A percentile compares a stretch with the other conserved stretches of the same genome.
Conservation (phyloP, 2,888 invertebrate species). For the Lithophane ornitopus region DNA sequence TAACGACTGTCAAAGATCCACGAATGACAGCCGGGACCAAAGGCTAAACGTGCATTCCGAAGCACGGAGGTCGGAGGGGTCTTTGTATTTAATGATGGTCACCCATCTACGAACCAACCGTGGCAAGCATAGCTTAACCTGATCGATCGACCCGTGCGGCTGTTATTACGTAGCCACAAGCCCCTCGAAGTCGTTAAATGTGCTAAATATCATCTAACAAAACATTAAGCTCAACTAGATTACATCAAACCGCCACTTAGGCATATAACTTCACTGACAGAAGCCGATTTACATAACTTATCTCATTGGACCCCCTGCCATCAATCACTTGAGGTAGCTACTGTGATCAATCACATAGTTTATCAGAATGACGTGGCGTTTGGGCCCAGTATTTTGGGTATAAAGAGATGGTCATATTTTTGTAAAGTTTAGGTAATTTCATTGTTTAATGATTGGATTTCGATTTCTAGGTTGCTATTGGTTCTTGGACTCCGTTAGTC, state of each 20-base stretch:
- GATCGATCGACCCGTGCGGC: no score
- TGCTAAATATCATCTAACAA: neutral
- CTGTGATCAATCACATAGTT: conserved; percentile 37
- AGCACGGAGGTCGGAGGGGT: no score
- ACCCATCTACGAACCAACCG: no score
- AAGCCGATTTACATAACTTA: conserved; percentile 53
- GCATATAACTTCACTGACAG: conserved; percentile 14
- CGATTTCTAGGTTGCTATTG: no score
- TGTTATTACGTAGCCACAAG: no score
- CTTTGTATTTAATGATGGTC: no score
- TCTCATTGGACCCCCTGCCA: conserved; percentile 35
- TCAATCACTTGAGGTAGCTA: conserved; percentile 40
- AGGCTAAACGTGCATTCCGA: no score
- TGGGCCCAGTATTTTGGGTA: conserved; percentile 5
- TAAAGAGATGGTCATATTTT: neutral
- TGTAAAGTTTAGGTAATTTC: neutral
- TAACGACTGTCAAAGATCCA: no score
- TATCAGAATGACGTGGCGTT: conserved; percentile 41
- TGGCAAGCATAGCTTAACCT: no score
- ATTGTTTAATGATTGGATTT: no score
- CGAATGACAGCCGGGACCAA: no score
- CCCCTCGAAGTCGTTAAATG: no score
- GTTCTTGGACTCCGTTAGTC: neutral
- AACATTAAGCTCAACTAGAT: neutral
- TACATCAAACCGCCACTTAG: conserved; percentile 39